These are phyloP conservation scores for Cygnus buccinator DNA, from an alignment of 2,113 vertebrate species.

Conservation along the genomic window DNA sequence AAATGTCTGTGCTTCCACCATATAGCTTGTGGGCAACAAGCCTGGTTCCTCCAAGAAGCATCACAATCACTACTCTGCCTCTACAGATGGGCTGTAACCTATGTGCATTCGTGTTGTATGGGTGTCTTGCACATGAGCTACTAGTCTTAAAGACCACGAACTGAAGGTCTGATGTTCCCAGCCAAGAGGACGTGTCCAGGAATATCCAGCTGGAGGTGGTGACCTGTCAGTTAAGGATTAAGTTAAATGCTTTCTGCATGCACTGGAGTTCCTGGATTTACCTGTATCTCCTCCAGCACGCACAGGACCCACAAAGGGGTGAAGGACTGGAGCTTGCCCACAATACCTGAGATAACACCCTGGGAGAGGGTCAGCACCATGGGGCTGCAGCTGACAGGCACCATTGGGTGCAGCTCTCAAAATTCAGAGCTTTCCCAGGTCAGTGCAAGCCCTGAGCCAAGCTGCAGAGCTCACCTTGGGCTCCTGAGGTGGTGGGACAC, in stretches of 20 bases:
- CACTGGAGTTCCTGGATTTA: not conserved
- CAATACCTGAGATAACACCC: too few relatives aligned
- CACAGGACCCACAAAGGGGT: too few relatives aligned
- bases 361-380: not conserved
- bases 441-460: not conserved
- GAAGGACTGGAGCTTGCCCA: not conserved
- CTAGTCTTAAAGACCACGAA: not conserved
- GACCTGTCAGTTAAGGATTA: not conserved
- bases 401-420: rapidly evolving
- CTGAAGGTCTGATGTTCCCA: not conserved
- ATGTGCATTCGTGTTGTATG: rapidly evolving
- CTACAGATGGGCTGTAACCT: not conserved
- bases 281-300: not conserved
- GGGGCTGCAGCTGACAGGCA: not conserved
- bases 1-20: not conserved
- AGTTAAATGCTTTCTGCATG: not conserved
- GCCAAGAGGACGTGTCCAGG: not conserved
- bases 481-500: not conserved
- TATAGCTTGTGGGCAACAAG: not conserved
- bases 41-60: not conserved
- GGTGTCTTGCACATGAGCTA: not conserved
- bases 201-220: not conserved
- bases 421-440: rapidly evolving
- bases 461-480: not conserved
- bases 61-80: not conserved